These are phyloP conservation scores for Carassius gibelio DNA, from an alignment of 2,113 vertebrate genomes.

Conservation along the genomic window DNA sequence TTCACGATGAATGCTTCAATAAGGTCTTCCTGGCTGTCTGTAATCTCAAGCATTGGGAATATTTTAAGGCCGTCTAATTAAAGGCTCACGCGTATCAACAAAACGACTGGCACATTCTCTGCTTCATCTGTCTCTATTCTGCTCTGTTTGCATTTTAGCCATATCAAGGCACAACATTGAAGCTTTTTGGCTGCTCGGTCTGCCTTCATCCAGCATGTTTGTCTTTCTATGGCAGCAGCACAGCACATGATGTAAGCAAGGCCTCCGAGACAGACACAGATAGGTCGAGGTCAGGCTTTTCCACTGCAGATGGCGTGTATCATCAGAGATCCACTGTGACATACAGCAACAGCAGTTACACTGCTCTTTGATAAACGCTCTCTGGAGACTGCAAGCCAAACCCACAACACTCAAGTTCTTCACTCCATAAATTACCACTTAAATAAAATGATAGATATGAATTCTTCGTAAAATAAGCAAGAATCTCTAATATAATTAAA, in stretches of 20 bases:
- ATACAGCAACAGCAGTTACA: slow-evolving; percentile 8
- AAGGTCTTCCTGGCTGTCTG: background rate
- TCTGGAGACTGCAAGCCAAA: slow-evolving; percentile 12
- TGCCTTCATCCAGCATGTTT: background rate
- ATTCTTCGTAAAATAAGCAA: slow-evolving; percentile 43
- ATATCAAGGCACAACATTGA: slow-evolving; percentile 31
- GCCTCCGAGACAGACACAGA: slow-evolving; percentile 18
- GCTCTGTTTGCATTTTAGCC: background rate
- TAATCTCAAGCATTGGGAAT: background rate
- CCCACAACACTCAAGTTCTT: slow-evolving; percentile 11
- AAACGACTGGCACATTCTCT: background rate
- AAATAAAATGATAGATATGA: slow-evolving; percentile 51
- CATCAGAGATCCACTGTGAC: background rate
- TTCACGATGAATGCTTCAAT: background rate
- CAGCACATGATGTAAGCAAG: background rate
- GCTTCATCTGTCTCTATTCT: background rate
- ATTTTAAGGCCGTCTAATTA: slow-evolving; percentile 20
- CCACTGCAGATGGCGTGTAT: slow-evolving; percentile 50
- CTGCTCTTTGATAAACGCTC: slow-evolving; percentile 2
- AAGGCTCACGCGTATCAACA: background rate
- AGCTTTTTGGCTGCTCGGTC: background rate
- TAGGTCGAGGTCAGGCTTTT: background rate
- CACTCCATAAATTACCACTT: slow-evolving; percentile 38
- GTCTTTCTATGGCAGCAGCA: background rate
- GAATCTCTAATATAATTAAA: slow-evolving; percentile 63